Evolutionary conservation across 2,888 invertebrate genomes (phyloP).

Genomic region (Marronus borbonicus): DNA sequence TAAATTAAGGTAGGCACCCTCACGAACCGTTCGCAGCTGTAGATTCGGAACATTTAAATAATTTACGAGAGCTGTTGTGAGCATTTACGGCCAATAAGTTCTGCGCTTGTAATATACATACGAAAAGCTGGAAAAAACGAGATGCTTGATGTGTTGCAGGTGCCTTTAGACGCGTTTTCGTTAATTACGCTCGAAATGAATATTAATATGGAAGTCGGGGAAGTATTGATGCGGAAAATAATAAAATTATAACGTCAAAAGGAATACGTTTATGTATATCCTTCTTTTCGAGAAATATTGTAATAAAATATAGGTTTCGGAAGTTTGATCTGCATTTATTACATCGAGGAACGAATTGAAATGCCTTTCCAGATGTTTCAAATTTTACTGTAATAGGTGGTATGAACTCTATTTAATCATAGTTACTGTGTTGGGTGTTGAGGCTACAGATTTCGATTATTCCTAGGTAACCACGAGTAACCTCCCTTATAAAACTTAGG

Average conservation of each 20-base stretch:
- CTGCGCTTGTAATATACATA: slow-evolving; percentile 18
- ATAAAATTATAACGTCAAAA: not conserved
- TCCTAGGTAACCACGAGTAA: too few relatives aligned
- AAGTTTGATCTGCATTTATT: too few relatives aligned
- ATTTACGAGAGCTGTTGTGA: slow-evolving; percentile 27
- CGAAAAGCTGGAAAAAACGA: slow-evolving; percentile 21
- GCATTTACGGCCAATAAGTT: slow-evolving; percentile 37
- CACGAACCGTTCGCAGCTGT: slow-evolving; percentile 34
- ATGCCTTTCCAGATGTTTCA: too few relatives aligned
- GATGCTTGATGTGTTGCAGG: slow-evolving; percentile 43
- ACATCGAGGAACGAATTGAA: too few relatives aligned
- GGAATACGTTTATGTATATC: not conserved
- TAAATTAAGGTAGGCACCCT: slow-evolving; percentile 34
- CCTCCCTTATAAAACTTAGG: too few relatives aligned
- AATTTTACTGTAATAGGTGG: too few relatives aligned
- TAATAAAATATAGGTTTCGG: too few relatives aligned
- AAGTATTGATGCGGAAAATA: not conserved
- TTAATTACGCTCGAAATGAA: slow-evolving; percentile 18
- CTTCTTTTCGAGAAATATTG: too few relatives aligned
- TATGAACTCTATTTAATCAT: too few relatives aligned
- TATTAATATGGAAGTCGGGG: not conserved
- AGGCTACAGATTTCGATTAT: too few relatives aligned
- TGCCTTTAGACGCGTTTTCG: not conserved
- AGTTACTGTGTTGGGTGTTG: too few relatives aligned
- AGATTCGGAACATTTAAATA: slow-evolving; percentile 44